Base-by-base conservation (phyloP, 1,140 invertebrate genomes). In the Halyomorpha halys region DNA sequence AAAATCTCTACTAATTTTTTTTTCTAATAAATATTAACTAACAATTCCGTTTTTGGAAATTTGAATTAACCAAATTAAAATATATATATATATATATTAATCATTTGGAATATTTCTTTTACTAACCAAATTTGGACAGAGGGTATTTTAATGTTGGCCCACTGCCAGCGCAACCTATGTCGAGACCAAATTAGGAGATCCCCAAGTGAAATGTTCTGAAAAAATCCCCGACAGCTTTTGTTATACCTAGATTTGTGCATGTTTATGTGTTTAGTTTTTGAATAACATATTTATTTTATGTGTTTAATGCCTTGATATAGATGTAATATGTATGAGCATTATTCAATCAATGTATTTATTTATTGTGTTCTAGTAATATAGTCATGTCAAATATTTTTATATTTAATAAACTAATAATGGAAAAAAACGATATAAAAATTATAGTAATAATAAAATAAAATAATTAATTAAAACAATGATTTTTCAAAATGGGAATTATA, bases 101-200 rank as follows among this genome's bases (percentile, higher is more conserved):
- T 19, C 6, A 49, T 49, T 18, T 18, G 4, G n/a, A 21, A 49
- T 49, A 1, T 49, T 49, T 21, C n/a, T 19, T 19, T 9, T 19
- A 49, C 21, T 19, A 21, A 49, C 34, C 6, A 11, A 39, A 39
- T 39, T 39, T 39, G 34, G 34, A 39, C 1, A 11, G 34, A 39
- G 34, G 34, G 34, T 39, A 6, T 6, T 6, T 6, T 6, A 1
- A 13, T 9, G 6, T 39, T 39, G 34, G 34, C 34, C 1, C 5
- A 8, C 5, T 11, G 34, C 34, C 34, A 39, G 11, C 27, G 11
- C 34, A 11, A 49, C 47, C 47, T 49, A 49, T 18, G 3, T 49
- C 47, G 47, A 49, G 47, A 49, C 47, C 47, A 49, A 49, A 49
- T 49, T 49, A 49, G n/a, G 47, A 21, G 6, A 49, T 19, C 47